Percentiles rank a stretch among this genome's conserved stretches.
Evolutionary conservation across 35 echinoderm and acorn worm species (phyloP).

Genomic region (Heliocidaris erythrogramma): DNA sequence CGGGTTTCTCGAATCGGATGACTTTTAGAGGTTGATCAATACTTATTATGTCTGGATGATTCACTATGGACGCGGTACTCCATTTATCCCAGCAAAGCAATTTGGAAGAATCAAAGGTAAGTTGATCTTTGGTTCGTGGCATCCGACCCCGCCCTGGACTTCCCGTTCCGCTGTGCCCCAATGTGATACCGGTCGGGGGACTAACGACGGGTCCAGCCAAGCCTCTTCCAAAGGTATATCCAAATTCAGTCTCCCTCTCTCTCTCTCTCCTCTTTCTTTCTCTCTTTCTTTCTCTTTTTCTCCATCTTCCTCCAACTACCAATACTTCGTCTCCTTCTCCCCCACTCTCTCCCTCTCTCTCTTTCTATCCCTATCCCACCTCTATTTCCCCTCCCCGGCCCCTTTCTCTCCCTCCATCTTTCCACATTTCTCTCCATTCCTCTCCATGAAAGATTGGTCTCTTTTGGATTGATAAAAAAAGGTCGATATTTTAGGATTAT

Average conservation of each 20-base stretch:
- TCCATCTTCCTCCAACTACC: not conserved
- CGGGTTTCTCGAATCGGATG: not conserved
- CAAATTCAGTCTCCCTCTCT: not conserved
- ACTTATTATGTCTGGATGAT: not conserved
- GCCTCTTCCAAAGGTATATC: not conserved
- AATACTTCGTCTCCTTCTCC: not conserved
- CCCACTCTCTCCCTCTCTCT: not conserved
- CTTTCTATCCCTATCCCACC: too few species aligned
- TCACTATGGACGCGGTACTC: not conserved
- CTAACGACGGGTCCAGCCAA: not conserved
- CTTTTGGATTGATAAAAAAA: too few species aligned
- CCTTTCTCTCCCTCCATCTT: not conserved
- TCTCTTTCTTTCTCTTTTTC: not conserved
- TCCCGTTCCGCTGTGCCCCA: constrained; percentile 46
- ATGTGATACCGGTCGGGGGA: constrained; percentile 46
- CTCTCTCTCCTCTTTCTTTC: not conserved
- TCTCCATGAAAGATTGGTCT: too few species aligned
- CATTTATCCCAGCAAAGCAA: not conserved
- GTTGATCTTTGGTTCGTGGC: constrained; percentile 6
- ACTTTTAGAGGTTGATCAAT: not conserved
- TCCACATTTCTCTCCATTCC: not conserved
- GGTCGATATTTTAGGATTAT: too few species aligned
- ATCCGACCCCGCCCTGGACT: constrained; percentile 43
- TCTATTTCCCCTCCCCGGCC: not conserved
- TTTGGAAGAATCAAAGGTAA: not conserved